Percentiles rank a stretch among this genome's conserved stretches.
Evolutionary conservation across 2,113 vertebrate species (phyloP).

Genomic region (Xiphorhynchus elegans): DNA sequence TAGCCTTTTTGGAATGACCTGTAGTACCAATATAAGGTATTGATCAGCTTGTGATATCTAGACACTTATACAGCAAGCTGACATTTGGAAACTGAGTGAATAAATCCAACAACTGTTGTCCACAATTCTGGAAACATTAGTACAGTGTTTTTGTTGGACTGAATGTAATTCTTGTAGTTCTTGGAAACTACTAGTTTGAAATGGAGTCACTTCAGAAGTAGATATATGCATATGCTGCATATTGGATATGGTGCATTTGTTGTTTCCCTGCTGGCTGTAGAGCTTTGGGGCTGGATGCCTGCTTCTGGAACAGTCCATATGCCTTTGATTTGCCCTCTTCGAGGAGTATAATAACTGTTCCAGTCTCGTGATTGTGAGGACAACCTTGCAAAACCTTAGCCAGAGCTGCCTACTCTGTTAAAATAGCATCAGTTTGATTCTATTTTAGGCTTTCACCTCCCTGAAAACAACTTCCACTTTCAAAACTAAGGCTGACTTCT

Average conservation of each 20-base stretch:
- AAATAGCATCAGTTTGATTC: background rate
- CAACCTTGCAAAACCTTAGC: background rate
- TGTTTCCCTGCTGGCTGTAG: background rate
- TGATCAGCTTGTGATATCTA: background rate
- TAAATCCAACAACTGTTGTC: background rate
- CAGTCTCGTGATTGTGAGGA: background rate
- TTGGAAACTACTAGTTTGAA: background rate
- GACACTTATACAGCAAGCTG: background rate
- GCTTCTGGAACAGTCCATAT: background rate
- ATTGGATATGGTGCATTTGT: background rate
- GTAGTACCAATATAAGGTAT: background rate
- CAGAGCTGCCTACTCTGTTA: background rate
- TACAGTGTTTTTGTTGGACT: background rate
- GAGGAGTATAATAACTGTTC: background rate
- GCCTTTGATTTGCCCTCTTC: background rate
- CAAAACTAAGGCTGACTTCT: background rate
- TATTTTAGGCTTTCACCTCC: constrained; percentile 13
- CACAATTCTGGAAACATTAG: background rate
- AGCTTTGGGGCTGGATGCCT: background rate
- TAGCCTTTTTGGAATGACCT: background rate
- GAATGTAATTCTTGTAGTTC: background rate
- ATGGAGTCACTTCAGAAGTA: background rate
- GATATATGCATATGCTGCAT: rapidly evolving
- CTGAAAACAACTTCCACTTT: background rate
- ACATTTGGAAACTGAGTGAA: background rate